Evolutionary conservation across 2,113 vertebrate genomes (phyloP), one percentile per base, ranked within the genome.

Genomic region (Corynorhinus townsendii): DNA sequence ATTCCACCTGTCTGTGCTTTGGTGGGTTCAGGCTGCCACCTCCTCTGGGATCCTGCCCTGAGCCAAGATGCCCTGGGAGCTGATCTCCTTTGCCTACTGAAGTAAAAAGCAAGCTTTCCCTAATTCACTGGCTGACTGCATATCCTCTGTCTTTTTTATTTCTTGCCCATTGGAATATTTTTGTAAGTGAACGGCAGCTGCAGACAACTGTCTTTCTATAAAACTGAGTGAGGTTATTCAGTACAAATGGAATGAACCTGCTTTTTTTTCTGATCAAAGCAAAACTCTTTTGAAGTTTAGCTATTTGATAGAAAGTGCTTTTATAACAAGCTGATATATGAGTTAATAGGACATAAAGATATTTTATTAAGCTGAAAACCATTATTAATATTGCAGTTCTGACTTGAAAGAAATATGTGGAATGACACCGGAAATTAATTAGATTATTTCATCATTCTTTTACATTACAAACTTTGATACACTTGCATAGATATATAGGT

Each of bases 401-500:
- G 98, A 98, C 98, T 98, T 98, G 98, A 99, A 98, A 98, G 98
- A 98, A 98, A 98, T 98, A 98, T 98, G 98, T 98, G 98, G 97
- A 98, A 98, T 98, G 98, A 98, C 98, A 98, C 98, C 97, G 97
- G 98, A 98, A 98, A 98, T 99, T 98, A 99, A 99, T 99, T 98
- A 98, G 98, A 98, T 98, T 98, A 98, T 98, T 99, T 98, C 98
- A 99, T 99, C 98, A 98, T 99, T 99, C 98, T 99, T 99, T 99
- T 98, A 99, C 99, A 99, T 99, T 98, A 98, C 97, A 98, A 98
- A 98, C 98, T 99, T 99, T 99, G 99, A 99, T 99, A 99, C 97
- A 96, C 97, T 98, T 97, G 97, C 98, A 98, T 97, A 98, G 98
- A 99, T 98, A 99, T 99, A 99, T 98, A 99, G 99, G 99, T 99